Evolutionary conservation across 2,113 vertebrate species (phyloP), one percentile per base, ranked within the genome.

Genomic region (Platanista minor): DNA sequence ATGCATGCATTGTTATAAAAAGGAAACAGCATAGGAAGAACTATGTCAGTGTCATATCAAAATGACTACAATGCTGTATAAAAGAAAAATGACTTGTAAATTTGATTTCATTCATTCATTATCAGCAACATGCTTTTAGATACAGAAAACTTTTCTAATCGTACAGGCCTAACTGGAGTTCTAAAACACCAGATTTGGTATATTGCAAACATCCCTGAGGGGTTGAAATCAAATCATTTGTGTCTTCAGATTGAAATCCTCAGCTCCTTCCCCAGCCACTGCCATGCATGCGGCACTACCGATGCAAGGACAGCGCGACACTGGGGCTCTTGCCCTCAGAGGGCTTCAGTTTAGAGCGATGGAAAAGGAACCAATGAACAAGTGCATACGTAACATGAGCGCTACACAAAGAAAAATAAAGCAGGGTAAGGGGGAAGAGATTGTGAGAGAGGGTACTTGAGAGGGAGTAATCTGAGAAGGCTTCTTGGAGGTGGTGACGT

Each of bases 1-100:
- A 95, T 97, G 95, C 89, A 94, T n/a, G n/a, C n/a, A n/a, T n/a
- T 78, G 46, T 91, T 95, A 92, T 94, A 82, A 97, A 97, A 97
- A 92, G 93, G 77, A 93, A 87, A 90, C 91, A 89, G 61, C 88
- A 43, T 85, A 95, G 81, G 49, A 57, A 87, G 91, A 90, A 61
- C 80, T 25, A 61, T 89, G 88, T 95, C 77, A 66, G 91, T 69
- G 72, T 96, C 96, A 86, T 57, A 80, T 94, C 91, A 86, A 81
- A 90, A 90, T 82, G 94, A 95, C 72, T 88, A 59, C 39, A 61
- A 61, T 52, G 71, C 29, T 66, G 29, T 75, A 62, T 77, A 71
- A 88, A 66, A 92, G 96, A 87, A 92, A 89, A 96, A 90, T 21
- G 49, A 72, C 67, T 43, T 91, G n/a, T 71, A 94, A 87, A 87